Evolutionary conservation across 2,113 vertebrate species (phyloP), one percentile per base, ranked within the genome.

Genomic region (Eudyptes chrysolophus): DNA sequence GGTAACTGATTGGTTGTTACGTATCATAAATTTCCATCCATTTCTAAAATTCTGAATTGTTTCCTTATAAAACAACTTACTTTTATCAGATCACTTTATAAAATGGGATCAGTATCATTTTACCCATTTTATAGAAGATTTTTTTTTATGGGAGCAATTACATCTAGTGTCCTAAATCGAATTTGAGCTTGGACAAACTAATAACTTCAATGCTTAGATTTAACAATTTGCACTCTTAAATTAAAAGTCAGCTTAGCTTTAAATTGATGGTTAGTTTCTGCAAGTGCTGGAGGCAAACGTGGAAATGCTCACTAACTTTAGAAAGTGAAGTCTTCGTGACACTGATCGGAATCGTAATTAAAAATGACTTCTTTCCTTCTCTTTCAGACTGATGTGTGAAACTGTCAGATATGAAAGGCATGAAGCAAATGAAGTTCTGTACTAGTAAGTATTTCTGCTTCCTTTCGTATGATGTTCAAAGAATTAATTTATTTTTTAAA

Each of bases 401-500:
- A 99, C 99, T 4, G 99, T 99, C 94, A 99, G 99, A 87, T 99
- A 99, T 8, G 99, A 99, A 98, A 98, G 99, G 92, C 99, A 99
- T 13, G 99, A 99, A 98, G 99, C 99, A 89, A 99, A 99, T 80
- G 99, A 99, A 98, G 99, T 99, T 84, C 98, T 99, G 4, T 99
- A 99, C 98, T 99, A 99, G 99, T 99, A 99, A 99, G 99, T 99
- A 96, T 94, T 91, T 69, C 61, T 92, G 10, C 82, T 79, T 96
- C 72, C 36, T 88, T 51, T 62, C 2, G 1, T 84, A 13, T 51
- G 5, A 44, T 36, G 36, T 71, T 48, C 13, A 61, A 49, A 70
- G 32, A 78, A 76, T n/a, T 70, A 62, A 57, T 78, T 91, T 3
- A 44, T 96, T 78, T 65, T 71, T 65, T 71, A 17, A 75, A 87